Conservation (phyloP, 2,888 invertebrate genomes). For the Coremacera marginata region DNA sequence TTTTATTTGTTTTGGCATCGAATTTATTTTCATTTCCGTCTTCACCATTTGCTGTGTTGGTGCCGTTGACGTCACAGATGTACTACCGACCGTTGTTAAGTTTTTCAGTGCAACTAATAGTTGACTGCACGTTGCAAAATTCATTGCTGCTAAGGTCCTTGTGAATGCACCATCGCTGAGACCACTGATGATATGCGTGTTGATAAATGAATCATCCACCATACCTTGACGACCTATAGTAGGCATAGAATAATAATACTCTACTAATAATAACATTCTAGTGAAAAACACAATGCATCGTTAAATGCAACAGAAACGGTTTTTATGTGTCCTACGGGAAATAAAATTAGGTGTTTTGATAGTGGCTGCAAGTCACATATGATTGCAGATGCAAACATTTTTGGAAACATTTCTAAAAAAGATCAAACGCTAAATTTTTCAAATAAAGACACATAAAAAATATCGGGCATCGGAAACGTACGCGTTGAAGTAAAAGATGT, state of each 20-base stretch:
- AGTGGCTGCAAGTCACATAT: slow-evolving; percentile 31
- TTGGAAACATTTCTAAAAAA: not conserved
- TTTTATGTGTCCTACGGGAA: not conserved
- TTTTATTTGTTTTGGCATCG: too few species aligned
- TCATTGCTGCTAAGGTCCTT: too few species aligned
- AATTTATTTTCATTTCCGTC: too few species aligned
- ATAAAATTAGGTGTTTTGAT: slow-evolving; percentile 15
- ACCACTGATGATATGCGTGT: too few species aligned
- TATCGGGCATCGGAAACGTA: slow-evolving; percentile 42
- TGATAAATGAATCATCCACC: slow-evolving; percentile 45
- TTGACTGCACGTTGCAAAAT: too few species aligned
- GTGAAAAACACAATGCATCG: not conserved
- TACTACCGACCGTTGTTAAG: too few species aligned
- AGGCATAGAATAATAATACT: slow-evolving; percentile 44
- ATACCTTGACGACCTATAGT: slow-evolving; percentile 39
- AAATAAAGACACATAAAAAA: slow-evolving; percentile 41
- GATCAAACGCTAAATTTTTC: slow-evolving; percentile 41
- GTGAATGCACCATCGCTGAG: too few species aligned
- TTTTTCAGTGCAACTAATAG: too few species aligned
- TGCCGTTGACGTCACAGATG: too few species aligned
- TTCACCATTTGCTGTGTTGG: too few species aligned
- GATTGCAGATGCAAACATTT: not conserved
- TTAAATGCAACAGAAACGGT: slow-evolving; percentile 17
- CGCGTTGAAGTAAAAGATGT: slow-evolving; percentile 31
- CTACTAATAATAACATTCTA: too few species aligned